Evolutionary conservation across 2,797 vertebrate genomes (phyloP).

Genomic region (Tapirus indicus): DNA sequence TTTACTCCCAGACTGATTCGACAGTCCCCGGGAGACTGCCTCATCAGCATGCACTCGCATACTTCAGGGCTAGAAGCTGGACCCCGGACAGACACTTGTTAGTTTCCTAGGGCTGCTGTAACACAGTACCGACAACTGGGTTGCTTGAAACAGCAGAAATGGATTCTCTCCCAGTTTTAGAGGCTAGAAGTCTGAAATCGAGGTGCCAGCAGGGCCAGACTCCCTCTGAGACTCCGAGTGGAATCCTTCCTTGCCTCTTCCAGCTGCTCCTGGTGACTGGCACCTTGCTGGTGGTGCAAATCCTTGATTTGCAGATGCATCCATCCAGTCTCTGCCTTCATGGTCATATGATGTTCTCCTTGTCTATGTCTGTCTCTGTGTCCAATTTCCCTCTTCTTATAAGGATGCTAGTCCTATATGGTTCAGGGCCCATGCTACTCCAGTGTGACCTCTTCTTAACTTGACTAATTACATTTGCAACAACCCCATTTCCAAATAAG

Average conservation of each 20-base stretch:
- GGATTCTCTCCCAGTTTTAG: accelerated
- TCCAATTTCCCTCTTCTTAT: background rate
- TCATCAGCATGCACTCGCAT: background rate
- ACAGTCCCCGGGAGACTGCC: background rate
- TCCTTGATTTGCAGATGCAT: background rate
- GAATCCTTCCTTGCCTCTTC: background rate
- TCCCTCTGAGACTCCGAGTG: background rate
- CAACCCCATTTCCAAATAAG: background rate
- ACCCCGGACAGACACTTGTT: background rate
- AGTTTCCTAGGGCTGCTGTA: background rate
- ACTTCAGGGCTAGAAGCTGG: background rate
- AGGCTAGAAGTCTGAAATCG: background rate
- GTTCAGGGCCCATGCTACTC: background rate
- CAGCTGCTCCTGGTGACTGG: background rate
- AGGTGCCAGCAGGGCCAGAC: accelerated
- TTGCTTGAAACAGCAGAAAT: accelerated
- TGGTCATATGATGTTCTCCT: accelerated
- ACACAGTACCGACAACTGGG: no score
- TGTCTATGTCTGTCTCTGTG: background rate
- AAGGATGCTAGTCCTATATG: background rate
- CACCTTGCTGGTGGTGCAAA: no score
- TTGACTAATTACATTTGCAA: background rate
- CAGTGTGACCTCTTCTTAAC: background rate
- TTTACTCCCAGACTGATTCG: background rate
- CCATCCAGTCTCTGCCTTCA: background rate